Conservation (phyloP, 37 sponge, comb jelly and placozoan species). For the Ianthella basta region DNA sequence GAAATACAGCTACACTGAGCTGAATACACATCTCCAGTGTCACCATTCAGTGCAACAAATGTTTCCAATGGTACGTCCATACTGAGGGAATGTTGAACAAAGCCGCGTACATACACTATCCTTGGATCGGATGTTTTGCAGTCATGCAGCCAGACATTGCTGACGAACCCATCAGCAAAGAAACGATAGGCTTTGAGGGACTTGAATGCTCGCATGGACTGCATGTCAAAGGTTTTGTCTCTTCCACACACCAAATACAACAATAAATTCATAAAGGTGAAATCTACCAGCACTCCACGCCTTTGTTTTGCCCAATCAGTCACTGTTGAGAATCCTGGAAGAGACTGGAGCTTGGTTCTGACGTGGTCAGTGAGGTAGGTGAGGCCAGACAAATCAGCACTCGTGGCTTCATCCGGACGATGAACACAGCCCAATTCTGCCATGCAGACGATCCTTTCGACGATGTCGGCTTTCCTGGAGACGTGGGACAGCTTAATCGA, state of each 20-base stretch:
- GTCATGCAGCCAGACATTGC: slow-evolving; percentile 38
- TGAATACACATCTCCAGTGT: slow-evolving; percentile 48
- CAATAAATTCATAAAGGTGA: slow-evolving; percentile 34
- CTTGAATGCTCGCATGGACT: slow-evolving; percentile 7
- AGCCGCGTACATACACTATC: slow-evolving; percentile 29
- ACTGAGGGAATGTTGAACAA: slow-evolving; percentile 28
- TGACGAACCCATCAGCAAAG: slow-evolving; percentile 45
- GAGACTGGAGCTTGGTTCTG: neutral
- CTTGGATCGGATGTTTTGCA: neutral
- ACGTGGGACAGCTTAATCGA: neutral
- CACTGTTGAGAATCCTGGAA: slow-evolving; percentile 26
- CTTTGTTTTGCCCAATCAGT: slow-evolving; percentile 3
- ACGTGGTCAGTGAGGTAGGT: slow-evolving; percentile 32
- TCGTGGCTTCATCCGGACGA: neutral
- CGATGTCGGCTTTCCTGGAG: slow-evolving; percentile 21
- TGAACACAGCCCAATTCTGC: slow-evolving; percentile 15
- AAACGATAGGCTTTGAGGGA: slow-evolving; percentile 42
- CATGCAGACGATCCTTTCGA: slow-evolving; percentile 4
- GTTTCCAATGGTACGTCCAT: slow-evolving; percentile 32
- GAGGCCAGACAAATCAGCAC: neutral
- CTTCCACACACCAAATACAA: slow-evolving; percentile 20
- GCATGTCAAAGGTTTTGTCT: slow-evolving; percentile 30
- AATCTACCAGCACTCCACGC: neutral
- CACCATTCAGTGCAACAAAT: slow-evolving; percentile 45
- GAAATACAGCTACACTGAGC: slow-evolving; percentile 28